A percentile compares a stretch with the other conserved stretches of the same genome.
phyloP scores from a whole-genome alignment of 23 tunicate genomes.

The Oikopleura vanhoeffeni region DNA sequence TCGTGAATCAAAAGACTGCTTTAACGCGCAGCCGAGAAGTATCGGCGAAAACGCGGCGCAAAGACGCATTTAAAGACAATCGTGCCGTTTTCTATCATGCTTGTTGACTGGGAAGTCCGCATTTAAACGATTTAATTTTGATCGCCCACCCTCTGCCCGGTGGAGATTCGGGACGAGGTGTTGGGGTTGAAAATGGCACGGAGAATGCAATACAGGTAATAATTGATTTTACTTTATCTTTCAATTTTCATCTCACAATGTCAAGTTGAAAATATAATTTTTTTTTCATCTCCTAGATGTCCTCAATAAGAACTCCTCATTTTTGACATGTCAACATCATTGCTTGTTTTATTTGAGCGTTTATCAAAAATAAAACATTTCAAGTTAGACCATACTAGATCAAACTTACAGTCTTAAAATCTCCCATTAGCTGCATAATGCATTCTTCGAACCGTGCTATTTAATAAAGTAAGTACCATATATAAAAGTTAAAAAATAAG shows the following conservation, averaged over 20 bases:
- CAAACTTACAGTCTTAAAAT: no score
- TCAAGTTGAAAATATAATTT: no score
- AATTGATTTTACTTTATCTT: no score
- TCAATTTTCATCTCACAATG: no score
- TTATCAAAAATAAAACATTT: no score
- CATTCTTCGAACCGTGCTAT: no score
- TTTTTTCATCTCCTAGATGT: no score
- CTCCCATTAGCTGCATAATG: no score
- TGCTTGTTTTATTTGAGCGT: neutral
- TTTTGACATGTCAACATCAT: neutral
- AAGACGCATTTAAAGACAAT: neutral
- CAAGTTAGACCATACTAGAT: neutral
- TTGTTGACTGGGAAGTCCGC: slow-evolving; percentile 12
- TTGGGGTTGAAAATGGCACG: neutral
- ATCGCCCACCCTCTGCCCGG: neutral
- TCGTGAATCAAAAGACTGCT: neutral
- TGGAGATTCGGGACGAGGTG: neutral
- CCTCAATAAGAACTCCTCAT: no score
- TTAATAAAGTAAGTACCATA: no score
- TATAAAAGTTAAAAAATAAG: no score
- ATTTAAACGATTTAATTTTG: neutral
- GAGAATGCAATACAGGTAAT: neutral
- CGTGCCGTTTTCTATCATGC: neutral
- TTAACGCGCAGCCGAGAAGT: neutral
- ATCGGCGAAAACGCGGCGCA: neutral